These are phyloP conservation scores for Leptinotarsa haldemani DNA, from an alignment of 2,888 invertebrate species.

Conservation along the genomic window DNA sequence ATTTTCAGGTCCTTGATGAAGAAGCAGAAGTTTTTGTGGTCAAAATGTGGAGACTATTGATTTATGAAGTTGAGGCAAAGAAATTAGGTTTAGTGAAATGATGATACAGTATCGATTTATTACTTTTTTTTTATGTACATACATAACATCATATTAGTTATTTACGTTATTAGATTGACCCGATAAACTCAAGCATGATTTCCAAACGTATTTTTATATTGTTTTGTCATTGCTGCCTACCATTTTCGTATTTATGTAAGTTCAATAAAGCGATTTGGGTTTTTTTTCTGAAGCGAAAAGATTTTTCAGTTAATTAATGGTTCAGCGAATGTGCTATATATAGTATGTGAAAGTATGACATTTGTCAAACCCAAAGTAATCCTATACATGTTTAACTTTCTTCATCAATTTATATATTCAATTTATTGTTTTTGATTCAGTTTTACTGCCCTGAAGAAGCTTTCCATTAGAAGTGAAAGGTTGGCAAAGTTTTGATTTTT, in stretches of 20 bases:
- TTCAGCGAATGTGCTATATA: too few species aligned
- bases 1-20: slow-evolving; percentile 92
- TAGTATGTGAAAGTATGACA: too few species aligned
- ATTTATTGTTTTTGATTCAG: too few species aligned
- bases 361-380: too few species aligned
- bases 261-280: background rate
- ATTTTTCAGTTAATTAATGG: too few species aligned
- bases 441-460: too few species aligned
- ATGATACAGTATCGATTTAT: slow-evolving; percentile 44
- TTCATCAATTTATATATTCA: too few species aligned
- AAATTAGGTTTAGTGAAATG: slow-evolving; percentile 89
- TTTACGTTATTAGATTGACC: slow-evolving; percentile 23
- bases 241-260: background rate
- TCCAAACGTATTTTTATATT: slow-evolving; percentile 14
- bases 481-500: too few species aligned
- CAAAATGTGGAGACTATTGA: slow-evolving; percentile 99
- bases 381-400: too few species aligned
- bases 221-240: background rate
- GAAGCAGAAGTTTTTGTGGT: slow-evolving; percentile 99
- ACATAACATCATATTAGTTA: slow-evolving; percentile 15
- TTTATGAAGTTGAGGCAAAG: slow-evolving; percentile 99
- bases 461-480: too few species aligned
- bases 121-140: slow-evolving; percentile 31
- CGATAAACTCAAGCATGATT: background rate
- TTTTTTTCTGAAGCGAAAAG: background rate